Evolutionary conservation across 2,888 invertebrate species (phyloP).

Genomic region (Lycophotia porphyrea): DNA sequence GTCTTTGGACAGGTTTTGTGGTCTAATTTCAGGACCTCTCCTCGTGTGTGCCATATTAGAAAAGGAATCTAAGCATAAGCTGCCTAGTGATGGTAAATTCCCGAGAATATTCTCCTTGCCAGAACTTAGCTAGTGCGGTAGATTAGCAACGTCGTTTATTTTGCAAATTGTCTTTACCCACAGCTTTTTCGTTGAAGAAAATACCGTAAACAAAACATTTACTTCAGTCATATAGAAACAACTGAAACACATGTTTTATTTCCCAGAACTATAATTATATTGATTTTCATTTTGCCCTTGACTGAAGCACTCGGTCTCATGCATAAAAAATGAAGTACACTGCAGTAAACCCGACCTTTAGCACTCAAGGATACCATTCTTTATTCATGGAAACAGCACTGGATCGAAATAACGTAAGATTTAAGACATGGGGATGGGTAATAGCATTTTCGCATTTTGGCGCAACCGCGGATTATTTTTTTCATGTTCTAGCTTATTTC

Average conservation of each 20-base stretch:
- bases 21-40: background rate
- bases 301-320: constrained; percentile 36
- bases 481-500: background rate
- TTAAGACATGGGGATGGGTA: constrained; percentile 22
- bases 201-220: constrained; percentile 1
- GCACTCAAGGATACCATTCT: constrained; percentile 43
- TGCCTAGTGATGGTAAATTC: too few relatives aligned
- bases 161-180: background rate
- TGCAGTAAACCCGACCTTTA: constrained; percentile 58
- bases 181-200: background rate
- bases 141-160: background rate
- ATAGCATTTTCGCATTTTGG: constrained; percentile 19
- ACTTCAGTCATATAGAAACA: background rate
- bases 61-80: background rate
- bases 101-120: too few relatives aligned
- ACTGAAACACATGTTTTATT: constrained; percentile 44
- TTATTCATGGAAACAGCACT: constrained; percentile 46
- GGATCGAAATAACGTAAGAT: constrained; percentile 21
- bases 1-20: background rate
- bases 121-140: too few relatives aligned
- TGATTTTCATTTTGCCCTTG: constrained; percentile 54
- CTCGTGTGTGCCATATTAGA: background rate
- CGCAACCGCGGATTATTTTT: background rate
- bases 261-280: constrained; percentile 44
- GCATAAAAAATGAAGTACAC: constrained; percentile 55